Percentiles rank a stretch among this genome's conserved stretches.
Conservation (phyloP, 2,113 vertebrate species). For the Corythoichthys intestinalis region DNA sequence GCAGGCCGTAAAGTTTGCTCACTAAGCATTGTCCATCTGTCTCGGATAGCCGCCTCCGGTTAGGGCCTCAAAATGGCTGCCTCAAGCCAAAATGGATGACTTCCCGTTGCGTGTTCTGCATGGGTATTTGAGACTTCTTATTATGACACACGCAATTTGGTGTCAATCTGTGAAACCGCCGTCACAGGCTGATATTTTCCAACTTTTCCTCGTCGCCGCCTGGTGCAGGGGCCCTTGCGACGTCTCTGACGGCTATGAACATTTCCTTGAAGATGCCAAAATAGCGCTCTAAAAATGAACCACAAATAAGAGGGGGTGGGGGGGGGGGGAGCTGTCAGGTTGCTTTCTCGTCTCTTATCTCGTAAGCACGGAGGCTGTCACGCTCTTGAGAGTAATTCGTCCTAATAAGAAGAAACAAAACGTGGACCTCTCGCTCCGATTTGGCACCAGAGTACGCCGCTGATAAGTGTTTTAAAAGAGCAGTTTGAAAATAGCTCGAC, state of each 20-base stretch:
- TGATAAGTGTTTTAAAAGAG: slow-evolving; percentile 30
- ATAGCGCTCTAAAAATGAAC: slow-evolving; percentile 55
- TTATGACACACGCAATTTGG: background rate
- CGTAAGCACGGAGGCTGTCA: slow-evolving; percentile 44
- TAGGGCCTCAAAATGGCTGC: background rate
- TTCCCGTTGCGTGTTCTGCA: background rate
- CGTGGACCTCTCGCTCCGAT: slow-evolving; percentile 27
- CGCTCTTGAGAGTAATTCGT: slow-evolving; percentile 42
- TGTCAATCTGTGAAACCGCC: background rate
- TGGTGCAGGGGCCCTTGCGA: background rate
- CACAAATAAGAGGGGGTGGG: background rate
- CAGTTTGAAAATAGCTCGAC: slow-evolving; percentile 17
- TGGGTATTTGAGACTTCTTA: background rate
- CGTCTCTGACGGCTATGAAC: background rate
- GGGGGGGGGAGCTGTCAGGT: slow-evolving; percentile 35
- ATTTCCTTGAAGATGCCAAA: slow-evolving; percentile 35
- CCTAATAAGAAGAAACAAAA: slow-evolving; percentile 50
- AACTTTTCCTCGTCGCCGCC: background rate
- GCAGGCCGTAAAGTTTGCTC: too few species aligned
- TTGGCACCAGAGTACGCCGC: slow-evolving; percentile 19
- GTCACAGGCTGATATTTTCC: background rate
- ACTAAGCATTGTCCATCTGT: too few species aligned
- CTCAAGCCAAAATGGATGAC: background rate
- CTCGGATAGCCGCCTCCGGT: background rate
- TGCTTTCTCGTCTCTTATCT: slow-evolving; percentile 30